Conservation (phyloP, 2,888 invertebrate genomes). For the Aphidius colemani region DNA sequence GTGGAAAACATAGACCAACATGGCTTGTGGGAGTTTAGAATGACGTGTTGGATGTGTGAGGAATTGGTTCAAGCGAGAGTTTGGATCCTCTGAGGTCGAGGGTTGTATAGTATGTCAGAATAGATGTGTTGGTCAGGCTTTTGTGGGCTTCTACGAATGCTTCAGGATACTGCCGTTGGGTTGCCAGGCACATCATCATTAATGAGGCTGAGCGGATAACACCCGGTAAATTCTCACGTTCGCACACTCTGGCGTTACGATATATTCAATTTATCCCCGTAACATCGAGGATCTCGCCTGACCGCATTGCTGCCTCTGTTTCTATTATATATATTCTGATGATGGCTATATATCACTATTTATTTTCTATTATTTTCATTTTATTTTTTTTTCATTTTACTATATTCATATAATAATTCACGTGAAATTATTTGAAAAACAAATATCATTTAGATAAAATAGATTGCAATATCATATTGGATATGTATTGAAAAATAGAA, state of each 20-base stretch:
- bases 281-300: slow-evolving; percentile 35
- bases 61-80: slow-evolving; percentile 34
- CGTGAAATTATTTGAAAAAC: background rate
- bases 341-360: background rate
- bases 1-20: background rate
- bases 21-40: background rate
- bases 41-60: slow-evolving; percentile 53
- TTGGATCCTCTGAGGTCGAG: slow-evolving; percentile 37
- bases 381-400: background rate
- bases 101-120: slow-evolving; percentile 30
- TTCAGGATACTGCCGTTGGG: slow-evolving; percentile 61
- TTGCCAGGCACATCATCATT: slow-evolving; percentile 79
- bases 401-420: background rate
- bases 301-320: slow-evolving; percentile 36
- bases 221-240: slow-evolving; percentile 54
- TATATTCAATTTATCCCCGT: slow-evolving; percentile 48
- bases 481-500: too few species aligned
- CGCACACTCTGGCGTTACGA: slow-evolving; percentile 48
- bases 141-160: slow-evolving; percentile 26
- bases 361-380: background rate
- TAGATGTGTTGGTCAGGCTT: slow-evolving; percentile 35
- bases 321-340: background rate
- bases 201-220: slow-evolving; percentile 68
- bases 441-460: background rate
- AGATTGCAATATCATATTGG: background rate